These are phyloP conservation scores for Abscondita cerata DNA, from an alignment of 2,888 invertebrate genomes.

Conservation along the genomic window DNA sequence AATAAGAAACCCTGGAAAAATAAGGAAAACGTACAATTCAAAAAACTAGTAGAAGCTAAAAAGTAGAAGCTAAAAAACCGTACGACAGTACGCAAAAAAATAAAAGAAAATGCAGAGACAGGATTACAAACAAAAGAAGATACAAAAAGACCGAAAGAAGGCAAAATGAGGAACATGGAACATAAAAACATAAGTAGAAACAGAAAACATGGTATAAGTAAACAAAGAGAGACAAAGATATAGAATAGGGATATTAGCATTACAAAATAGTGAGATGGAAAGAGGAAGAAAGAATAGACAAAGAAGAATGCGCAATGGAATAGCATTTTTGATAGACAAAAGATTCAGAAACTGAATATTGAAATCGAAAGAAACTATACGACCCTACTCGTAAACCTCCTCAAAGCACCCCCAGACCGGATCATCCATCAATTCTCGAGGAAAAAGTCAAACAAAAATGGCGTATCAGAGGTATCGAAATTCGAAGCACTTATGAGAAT, in stretches of 20 bases:
- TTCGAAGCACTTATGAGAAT: conserved; percentile 97
- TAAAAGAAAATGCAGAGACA: neutral
- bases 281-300: neutral
- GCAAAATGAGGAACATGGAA: neutral
- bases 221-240: too few species aligned
- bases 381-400: conserved; percentile 82
- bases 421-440: conserved; percentile 57
- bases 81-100: neutral
- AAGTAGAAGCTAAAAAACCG: neutral
- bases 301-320: neutral
- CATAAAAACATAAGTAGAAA: neutral
- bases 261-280: too few species aligned
- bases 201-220: too few species aligned
- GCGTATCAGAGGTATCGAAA: conserved; percentile 86
- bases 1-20: neutral
- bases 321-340: conserved; percentile 1
- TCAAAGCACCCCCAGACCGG: conserved; percentile 57
- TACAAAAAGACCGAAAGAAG: neutral
- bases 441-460: conserved; percentile 68
- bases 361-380: conserved; percentile 75
- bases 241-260: too few species aligned
- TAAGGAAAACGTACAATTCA: too few species aligned
- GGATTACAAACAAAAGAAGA: neutral
- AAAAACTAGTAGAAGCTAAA: neutral
- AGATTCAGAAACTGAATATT: too few species aligned